Base-by-base conservation (phyloP, 2,797 vertebrate species). In the Orientallactaga sibirica region DNA sequence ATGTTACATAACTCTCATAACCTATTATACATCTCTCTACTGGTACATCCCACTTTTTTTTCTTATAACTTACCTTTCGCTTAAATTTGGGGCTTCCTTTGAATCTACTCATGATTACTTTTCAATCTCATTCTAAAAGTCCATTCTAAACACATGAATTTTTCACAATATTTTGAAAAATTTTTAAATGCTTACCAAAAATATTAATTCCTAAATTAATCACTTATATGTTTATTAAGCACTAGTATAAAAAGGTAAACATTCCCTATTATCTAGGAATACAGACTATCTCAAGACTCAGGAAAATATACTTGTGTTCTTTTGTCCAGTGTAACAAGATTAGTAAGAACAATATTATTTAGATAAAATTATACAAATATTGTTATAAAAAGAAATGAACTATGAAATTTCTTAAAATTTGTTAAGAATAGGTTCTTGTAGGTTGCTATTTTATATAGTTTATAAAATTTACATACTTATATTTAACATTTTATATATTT, bases 61-160 rank as follows among this genome's bases (percentile, higher is more conserved):
- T 61, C 19, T 5, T 33, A 33, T 76, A 1, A 58, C 15, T 73
- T 89, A 74, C 0, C 6, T 89, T 93, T 87, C 66, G 43, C 10
- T 91, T 88, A 79, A 80, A 84, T 86, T 76, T 16, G 80, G 9
- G 25, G 14, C 27, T 88, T 93, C 43, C 2, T 78, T 78, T 18
- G 22, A 48, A 24, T 80, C 43, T 58, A 64, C 37, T 15, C 4
- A 68, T 71, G 12, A 37, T 2, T 3, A 76, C 12, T 52, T 52
- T 68, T 29, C 3, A 87, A 41, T 88, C 55, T 83, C 5, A 52
- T 75, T 76, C 43, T 87, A 55, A 74, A 1, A 43, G n/a, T 75
- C 3, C 5, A 86, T 90, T 81, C 22, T 68, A 62, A 82, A 90
- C 82, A 76, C 1, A 24, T 55, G 11, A 20, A 52, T 77, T 77